Evolutionary conservation across 2,888 invertebrate species (phyloP), one percentile per base, ranked within the genome.

Genomic region (Agonum fuliginosum): DNA sequence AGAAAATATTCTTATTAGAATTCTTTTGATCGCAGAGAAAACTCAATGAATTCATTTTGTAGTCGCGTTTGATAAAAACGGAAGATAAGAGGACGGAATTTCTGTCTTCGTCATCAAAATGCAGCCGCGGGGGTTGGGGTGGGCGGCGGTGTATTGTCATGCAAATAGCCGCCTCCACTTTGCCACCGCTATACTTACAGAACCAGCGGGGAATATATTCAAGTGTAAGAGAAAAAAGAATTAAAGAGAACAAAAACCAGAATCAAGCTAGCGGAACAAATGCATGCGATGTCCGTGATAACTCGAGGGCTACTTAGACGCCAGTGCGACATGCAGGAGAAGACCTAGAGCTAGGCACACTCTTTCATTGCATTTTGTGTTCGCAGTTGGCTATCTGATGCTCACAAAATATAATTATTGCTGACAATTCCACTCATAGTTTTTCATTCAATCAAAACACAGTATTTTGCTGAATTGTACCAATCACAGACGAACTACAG

Each of bases 71-170:
- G 62, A 62, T 62, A 62, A 62, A 62, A 62, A 62, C 19, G 34
- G 20, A 10, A 34, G 62, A 62, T 62, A 62, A 62, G 62, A 62
- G 62, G 62, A 62, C 17, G 19, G 34, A 62, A 62, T 62, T 62
- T 62, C 30, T 62, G 62, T 62, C 34, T 62, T 62, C 62, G 62
- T 62, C 62, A 62, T 62, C 62, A 62, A 62, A 62, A 62, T 62
- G 62, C 62, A 62, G 62, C 34, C 30, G 62, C 34, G 20, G 10
- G 62, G 62, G 30, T 27, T 14, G 34, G 30, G 34, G 34, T 19
- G 17, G 34, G 17, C 10, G 30, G 8, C 14, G 34, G 62, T 8
- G 62, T 62, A 62, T 62, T 62, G 62, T 62, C 62, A 62, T 62
- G 62, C 62, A 62, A 62, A 62, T 62, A 62, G 62, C 62, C 19